phyloP scores from a whole-genome alignment of 92 coral and sea anemone species.

The Epizoanthus stellaris region DNA sequence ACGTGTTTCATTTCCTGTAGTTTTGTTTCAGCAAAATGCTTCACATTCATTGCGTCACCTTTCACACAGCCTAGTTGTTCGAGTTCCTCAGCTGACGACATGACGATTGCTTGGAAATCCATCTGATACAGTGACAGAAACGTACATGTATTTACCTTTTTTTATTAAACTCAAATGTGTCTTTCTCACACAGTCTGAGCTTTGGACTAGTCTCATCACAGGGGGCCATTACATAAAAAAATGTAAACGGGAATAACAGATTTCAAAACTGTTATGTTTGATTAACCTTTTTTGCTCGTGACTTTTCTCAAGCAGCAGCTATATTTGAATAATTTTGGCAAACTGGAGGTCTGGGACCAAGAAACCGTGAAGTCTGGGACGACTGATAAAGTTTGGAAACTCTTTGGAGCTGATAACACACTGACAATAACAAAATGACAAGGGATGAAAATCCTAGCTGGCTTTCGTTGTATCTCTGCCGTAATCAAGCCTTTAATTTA shows the following conservation, averaged over 20 bases:
- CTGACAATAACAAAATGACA: too few relatives aligned
- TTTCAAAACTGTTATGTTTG: neutral
- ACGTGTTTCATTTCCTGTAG: slow-evolving; percentile 38
- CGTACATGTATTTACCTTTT: slow-evolving; percentile 6
- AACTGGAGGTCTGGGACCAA: too few relatives aligned
- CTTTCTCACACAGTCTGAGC: neutral
- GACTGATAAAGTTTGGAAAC: too few relatives aligned
- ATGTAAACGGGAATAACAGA: neutral
- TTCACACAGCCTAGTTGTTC: slow-evolving; percentile 36
- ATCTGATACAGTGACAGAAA: slow-evolving; percentile 47
- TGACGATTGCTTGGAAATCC: slow-evolving; percentile 39
- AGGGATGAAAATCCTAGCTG: too few relatives aligned
- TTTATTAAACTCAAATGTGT: slow-evolving; percentile 4
- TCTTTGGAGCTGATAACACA: too few relatives aligned
- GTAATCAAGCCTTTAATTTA: too few relatives aligned
- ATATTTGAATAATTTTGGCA: neutral
- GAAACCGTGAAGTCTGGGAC: too few relatives aligned
- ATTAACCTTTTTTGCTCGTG: neutral
- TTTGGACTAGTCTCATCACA: neutral
- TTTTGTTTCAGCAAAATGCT: slow-evolving; percentile 36
- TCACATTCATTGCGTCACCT: slow-evolving; percentile 46
- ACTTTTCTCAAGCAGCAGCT: neutral
- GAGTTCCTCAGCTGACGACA: slow-evolving; percentile 45
- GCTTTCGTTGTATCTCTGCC: too few relatives aligned
- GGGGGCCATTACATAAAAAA: neutral